phyloP scores from a whole-genome alignment of 2,888 invertebrate species.

The Rhopalosiphum nymphaeae region DNA sequence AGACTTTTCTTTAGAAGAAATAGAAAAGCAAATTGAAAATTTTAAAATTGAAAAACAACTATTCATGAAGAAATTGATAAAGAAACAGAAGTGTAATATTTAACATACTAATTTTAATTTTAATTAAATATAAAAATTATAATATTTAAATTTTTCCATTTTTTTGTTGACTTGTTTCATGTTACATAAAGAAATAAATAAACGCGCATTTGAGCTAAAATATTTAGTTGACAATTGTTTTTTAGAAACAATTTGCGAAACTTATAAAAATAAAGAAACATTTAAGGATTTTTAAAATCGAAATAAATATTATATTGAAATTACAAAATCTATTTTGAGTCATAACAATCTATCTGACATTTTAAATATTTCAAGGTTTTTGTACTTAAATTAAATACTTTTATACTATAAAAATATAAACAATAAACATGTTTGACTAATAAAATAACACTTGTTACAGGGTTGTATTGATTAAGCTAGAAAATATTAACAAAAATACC shows the following conservation, averaged over 20 bases:
- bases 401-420: background rate
- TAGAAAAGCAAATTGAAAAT: background rate
- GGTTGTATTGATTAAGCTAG: background rate
- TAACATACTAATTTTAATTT: background rate
- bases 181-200: background rate
- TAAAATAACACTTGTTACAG: background rate
- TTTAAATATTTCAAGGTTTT: background rate
- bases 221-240: background rate
- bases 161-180: background rate
- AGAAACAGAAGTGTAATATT: background rate
- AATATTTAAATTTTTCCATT: background rate
- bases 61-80: background rate
- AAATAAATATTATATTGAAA: background rate
- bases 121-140: background rate
- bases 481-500: background rate
- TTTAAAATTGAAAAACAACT: background rate
- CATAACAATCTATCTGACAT: background rate
- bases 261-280: background rate
- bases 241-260: background rate
- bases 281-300: background rate
- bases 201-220: background rate
- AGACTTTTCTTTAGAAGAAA: background rate
- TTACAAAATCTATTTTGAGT: background rate
- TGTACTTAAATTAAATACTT: background rate
- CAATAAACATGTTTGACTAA: background rate